Conservation (phyloP, 2,888 invertebrate genomes). For the Hypena proboscidalis region DNA sequence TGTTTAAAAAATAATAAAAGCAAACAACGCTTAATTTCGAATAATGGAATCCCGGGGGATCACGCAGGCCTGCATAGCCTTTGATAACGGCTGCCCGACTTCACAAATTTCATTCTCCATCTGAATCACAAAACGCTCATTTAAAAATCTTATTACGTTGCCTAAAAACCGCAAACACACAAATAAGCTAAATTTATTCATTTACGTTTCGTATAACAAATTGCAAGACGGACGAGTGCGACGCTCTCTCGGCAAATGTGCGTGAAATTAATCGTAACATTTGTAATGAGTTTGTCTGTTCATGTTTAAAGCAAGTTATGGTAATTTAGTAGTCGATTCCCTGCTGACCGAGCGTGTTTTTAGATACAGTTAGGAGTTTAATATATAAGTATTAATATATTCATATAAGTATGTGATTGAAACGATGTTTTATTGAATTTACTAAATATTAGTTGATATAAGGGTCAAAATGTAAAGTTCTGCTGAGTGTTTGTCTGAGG, state of each 20-base stretch:
- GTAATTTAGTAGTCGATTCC: slow-evolving; percentile 26
- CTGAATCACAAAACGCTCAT: slow-evolving; percentile 54
- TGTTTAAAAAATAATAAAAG: slow-evolving; percentile 51
- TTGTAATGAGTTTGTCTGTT: slow-evolving; percentile 43
- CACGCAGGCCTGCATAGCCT: slow-evolving; percentile 59
- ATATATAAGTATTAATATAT: too few species aligned
- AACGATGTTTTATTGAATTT: too few species aligned
- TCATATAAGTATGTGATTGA: too few species aligned
- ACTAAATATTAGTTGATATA: too few species aligned
- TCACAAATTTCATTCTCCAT: slow-evolving; percentile 55
- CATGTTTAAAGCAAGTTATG: slow-evolving; percentile 32
- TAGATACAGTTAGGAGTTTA: too few species aligned
- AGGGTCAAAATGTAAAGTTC: too few species aligned
- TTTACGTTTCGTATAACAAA: slow-evolving; percentile 44
- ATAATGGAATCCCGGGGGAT: slow-evolving; percentile 59
- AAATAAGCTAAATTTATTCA: slow-evolving; percentile 50
- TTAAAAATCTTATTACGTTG: slow-evolving; percentile 60
- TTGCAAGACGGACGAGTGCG: slow-evolving; percentile 38
- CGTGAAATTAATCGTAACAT: slow-evolving; percentile 33
- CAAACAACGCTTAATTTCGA: slow-evolving; percentile 58
- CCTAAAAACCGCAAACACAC: slow-evolving; percentile 48
- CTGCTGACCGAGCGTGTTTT: slow-evolving; percentile 15
- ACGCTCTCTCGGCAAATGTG: slow-evolving; percentile 29
- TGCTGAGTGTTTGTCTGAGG: too few species aligned
- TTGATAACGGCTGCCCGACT: slow-evolving; percentile 59